Conservation (phyloP, 2,888 invertebrate species). For the Andrena praecox region DNA sequence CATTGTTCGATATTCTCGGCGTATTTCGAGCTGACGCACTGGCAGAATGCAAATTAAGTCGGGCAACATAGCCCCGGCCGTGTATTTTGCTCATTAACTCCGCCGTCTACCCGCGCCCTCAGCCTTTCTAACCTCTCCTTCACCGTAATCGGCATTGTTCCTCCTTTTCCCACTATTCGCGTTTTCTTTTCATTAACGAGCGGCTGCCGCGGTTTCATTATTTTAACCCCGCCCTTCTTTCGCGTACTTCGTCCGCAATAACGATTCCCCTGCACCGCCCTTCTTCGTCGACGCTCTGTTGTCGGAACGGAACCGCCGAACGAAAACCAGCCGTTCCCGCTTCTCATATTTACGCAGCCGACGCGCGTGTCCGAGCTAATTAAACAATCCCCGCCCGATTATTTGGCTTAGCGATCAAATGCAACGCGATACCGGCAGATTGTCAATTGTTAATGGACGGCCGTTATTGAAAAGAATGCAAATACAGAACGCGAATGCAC, state of each 20-base stretch:
- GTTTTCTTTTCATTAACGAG: conserved; percentile 81
- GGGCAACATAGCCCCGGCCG: conserved; percentile 31
- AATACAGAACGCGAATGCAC: too few relatives aligned
- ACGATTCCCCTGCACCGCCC: conserved; percentile 27
- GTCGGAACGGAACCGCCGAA: background rate
- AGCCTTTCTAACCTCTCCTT: conserved; percentile 49
- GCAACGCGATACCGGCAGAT: conserved; percentile 1
- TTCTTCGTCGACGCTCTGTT: conserved; percentile 9
- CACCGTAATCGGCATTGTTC: conserved; percentile 57
- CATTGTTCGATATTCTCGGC: background rate
- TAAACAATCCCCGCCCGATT: conserved; percentile 5
- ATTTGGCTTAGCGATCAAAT: background rate
- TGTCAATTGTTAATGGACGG: conserved; percentile 1
- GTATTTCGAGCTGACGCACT: background rate
- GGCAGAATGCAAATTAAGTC: conserved; percentile 32
- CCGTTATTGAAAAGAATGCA: background rate
- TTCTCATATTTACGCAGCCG: background rate
- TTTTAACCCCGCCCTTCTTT: conserved; percentile 35
- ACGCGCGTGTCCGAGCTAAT: conserved; percentile 7
- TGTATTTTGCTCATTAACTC: conserved; percentile 79
- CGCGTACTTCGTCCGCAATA: conserved; percentile 47
- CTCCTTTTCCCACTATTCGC: conserved; percentile 72
- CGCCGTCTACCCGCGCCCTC: conserved; percentile 22
- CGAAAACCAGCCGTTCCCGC: conserved; percentile 1
- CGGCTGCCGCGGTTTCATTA: conserved; percentile 51